These are phyloP conservation scores for Sanderia malayensis DNA, from an alignment of 30 jellyfish, hydroid and myxozoan genomes.

Conservation along the genomic window DNA sequence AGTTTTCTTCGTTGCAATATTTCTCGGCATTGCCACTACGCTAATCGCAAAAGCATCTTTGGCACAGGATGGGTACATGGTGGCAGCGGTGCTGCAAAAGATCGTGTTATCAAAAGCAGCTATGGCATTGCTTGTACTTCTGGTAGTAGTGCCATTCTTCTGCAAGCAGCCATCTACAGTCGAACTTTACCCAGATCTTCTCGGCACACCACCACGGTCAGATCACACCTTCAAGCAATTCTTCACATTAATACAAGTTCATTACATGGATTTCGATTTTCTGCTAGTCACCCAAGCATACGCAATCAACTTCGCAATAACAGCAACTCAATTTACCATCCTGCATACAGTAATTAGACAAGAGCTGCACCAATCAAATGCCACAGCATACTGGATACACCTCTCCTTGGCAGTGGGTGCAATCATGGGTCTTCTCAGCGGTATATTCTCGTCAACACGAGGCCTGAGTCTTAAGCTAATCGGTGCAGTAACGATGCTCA, in stretches of 20 bases:
- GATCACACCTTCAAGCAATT: background rate
- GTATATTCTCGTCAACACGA: background rate
- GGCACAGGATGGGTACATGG: background rate
- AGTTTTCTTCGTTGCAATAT: constrained; percentile 2
- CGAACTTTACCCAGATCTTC: background rate
- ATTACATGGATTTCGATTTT: constrained; percentile 17
- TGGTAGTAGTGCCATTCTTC: background rate
- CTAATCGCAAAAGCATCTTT: background rate
- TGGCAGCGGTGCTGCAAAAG: background rate
- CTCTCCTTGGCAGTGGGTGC: constrained; percentile 1
- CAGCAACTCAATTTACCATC: background rate
- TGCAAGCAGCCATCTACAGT: background rate
- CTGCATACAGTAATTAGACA: constrained; percentile 9
- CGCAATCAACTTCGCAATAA: constrained; percentile 20
- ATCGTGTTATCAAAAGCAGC: constrained; percentile 11
- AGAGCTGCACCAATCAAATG: background rate
- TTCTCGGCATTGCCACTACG: constrained; percentile 1
- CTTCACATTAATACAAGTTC: background rate
- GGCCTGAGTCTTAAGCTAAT: background rate
- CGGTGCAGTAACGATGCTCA: background rate
- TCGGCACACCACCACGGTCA: background rate
- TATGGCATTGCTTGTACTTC: constrained; percentile 1
- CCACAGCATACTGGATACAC: constrained; percentile 2
- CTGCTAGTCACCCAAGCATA: constrained; percentile 17
- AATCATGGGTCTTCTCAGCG: constrained; percentile 25